phyloP scores from a whole-genome alignment of 2,113 vertebrate genomes.

The Ramphastos sulfuratus region DNA sequence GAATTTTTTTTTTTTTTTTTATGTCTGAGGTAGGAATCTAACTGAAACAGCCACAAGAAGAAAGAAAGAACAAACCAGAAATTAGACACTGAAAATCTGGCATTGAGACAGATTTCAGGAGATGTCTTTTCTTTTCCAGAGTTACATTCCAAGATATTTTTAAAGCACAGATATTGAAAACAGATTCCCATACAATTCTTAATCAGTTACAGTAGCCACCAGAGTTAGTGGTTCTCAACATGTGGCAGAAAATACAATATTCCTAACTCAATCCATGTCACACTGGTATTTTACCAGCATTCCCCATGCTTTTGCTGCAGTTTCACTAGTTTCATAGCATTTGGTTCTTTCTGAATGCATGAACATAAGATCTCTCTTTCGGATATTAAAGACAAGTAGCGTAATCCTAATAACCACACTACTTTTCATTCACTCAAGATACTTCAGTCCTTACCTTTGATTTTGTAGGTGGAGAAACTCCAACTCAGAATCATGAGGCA shows the following conservation, averaged over 20 bases:
- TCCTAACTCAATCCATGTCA: slow-evolving; percentile 46
- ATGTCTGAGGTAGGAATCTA: no score
- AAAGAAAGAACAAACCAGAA: background rate
- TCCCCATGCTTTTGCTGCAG: slow-evolving; percentile 56
- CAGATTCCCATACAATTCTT: slow-evolving; percentile 55
- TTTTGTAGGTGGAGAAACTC: background rate
- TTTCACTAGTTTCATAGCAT: background rate
- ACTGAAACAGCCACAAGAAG: no score
- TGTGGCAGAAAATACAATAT: slow-evolving; percentile 47
- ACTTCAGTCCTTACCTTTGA: background rate
- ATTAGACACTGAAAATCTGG: background rate
- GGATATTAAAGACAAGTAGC: background rate
- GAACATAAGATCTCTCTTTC: background rate
- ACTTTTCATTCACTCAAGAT: background rate
- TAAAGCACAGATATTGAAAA: slow-evolving; percentile 53
- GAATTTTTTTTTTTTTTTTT: no score
- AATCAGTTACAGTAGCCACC: slow-evolving; percentile 55
- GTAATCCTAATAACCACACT: background rate
- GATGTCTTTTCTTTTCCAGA: slow-evolving; percentile 39
- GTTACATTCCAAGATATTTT: slow-evolving; percentile 59
- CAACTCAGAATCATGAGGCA: background rate
- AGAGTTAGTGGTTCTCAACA: slow-evolving; percentile 47
- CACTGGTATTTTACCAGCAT: slow-evolving; percentile 50
- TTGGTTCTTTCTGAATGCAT: slow-evolving; percentile 7
- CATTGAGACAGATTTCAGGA: slow-evolving; percentile 27